Conservation (phyloP, 2,113 vertebrate genomes). For the Ceyx melanurus region DNA sequence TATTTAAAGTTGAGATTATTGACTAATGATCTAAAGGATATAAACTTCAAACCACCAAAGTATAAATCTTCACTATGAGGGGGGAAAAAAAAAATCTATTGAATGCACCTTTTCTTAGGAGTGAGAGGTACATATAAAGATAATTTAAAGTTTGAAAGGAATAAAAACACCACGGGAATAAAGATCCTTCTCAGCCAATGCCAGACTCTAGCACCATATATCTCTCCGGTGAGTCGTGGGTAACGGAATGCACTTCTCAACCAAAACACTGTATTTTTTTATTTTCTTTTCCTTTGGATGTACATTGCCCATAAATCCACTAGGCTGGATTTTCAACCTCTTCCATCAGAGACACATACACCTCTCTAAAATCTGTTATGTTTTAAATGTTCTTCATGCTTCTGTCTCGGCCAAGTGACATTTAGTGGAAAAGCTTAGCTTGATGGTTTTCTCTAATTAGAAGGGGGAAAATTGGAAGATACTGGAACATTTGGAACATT, state of each 20-base stretch:
- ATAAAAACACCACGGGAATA: conserved; percentile 27
- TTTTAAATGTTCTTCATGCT: neutral
- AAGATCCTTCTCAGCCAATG: conserved; percentile 36
- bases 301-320: conserved; percentile 32
- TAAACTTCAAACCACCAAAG: conserved; percentile 25
- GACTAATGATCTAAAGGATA: conserved; percentile 8
- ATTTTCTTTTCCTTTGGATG: neutral
- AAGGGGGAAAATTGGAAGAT: neutral
- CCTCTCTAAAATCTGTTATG: neutral
- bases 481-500: neutral
- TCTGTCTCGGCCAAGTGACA: neutral
- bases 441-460: neutral
- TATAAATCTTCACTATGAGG: conserved; percentile 53
- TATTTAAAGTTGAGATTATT: conserved; percentile 32
- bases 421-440: conserved; percentile 10
- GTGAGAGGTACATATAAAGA: conserved; percentile 42
- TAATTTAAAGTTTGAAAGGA: conserved; percentile 61
- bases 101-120: neutral
- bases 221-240: conserved; percentile 14
- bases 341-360: neutral
- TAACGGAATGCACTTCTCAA: neutral
- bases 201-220: conserved; percentile 13
- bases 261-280: neutral
- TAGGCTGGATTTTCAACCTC: neutral
- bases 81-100: conserved; percentile 20